Percentiles rank a stretch among this genome's conserved stretches.
Evolutionary conservation across 2,113 vertebrate species (phyloP).

Genomic region (Mormoops blainvillei): DNA sequence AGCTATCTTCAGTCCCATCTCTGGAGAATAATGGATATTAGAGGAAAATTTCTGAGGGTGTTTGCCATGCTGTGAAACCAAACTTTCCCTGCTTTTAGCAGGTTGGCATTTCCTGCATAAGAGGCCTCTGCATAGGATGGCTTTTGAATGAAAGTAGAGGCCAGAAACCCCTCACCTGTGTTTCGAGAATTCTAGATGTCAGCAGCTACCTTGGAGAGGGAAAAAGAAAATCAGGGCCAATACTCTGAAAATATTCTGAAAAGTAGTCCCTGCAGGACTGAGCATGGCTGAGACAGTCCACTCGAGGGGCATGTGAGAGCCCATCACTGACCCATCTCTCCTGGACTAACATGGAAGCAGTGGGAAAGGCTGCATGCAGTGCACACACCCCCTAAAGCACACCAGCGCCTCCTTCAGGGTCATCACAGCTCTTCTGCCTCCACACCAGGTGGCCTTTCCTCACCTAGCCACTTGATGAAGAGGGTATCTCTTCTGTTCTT

Average conservation of each 20-base stretch:
- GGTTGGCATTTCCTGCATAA: not conserved
- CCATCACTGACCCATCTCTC: not conserved
- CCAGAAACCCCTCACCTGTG: not conserved
- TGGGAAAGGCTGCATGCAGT: no score
- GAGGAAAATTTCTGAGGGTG: not conserved
- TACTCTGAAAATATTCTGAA: not conserved
- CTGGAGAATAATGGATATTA: not conserved
- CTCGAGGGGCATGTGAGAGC: not conserved
- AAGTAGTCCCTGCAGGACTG: not conserved
- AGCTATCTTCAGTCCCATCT: not conserved
- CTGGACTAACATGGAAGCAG: not conserved
- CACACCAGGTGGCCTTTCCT: not conserved
- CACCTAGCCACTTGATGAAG: not conserved
- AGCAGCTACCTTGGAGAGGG: not conserved
- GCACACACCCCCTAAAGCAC: no score
- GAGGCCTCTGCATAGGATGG: not conserved
- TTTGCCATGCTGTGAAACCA: not conserved
- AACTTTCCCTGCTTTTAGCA: not conserved
- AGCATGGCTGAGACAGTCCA: not conserved
- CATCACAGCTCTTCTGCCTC: not conserved
- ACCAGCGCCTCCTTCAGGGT: not conserved
- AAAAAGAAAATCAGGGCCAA: not conserved
- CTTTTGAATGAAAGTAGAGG: not conserved
- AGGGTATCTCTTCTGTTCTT: not conserved
- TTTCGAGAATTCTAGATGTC: slow-evolving; percentile 8